Conservation (phyloP, 2,797 vertebrate genomes). For the Oreochromis mossambicus region DNA sequence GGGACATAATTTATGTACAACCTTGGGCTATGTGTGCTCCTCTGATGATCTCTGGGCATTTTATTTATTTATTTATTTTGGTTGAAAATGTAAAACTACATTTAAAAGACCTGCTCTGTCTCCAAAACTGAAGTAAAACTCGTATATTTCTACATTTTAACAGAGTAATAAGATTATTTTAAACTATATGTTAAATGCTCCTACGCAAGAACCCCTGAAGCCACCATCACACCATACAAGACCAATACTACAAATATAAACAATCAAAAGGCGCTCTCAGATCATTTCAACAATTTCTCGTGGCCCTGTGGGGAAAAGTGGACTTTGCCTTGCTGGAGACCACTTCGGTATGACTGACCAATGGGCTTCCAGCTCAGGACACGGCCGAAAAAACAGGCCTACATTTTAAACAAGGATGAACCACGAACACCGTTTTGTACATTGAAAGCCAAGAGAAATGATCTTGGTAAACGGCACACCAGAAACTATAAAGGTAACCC, state of each 20-base stretch:
- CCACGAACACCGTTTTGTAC: not conserved
- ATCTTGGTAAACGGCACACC: not conserved
- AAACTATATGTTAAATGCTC: not conserved
- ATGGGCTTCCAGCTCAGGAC: conserved; percentile 7
- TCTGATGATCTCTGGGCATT: not conserved
- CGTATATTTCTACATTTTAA: not conserved
- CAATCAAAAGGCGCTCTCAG: fast-evolving
- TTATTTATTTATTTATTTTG: not conserved
- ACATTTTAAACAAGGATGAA: not conserved
- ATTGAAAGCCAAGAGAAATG: not conserved
- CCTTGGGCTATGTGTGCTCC: not conserved
- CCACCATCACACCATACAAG: not conserved
- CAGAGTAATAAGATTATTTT: not conserved
- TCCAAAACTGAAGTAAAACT: not conserved
- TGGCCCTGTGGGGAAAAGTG: not conserved
- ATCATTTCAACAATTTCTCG: not conserved
- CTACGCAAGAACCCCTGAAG: fast-evolving
- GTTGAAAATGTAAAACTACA: not conserved
- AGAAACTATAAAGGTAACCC: not conserved
- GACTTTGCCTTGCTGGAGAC: conserved; percentile 26
- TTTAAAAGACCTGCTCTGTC: not conserved
- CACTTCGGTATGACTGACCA: conserved; percentile 12
- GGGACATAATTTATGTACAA: conserved; percentile 1
- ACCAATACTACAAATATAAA: not conserved
- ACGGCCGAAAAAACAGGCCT: not conserved